Base-by-base conservation (phyloP, 35 echinoderm and acorn worm genomes). In the Ophioderma brevispina region DNA sequence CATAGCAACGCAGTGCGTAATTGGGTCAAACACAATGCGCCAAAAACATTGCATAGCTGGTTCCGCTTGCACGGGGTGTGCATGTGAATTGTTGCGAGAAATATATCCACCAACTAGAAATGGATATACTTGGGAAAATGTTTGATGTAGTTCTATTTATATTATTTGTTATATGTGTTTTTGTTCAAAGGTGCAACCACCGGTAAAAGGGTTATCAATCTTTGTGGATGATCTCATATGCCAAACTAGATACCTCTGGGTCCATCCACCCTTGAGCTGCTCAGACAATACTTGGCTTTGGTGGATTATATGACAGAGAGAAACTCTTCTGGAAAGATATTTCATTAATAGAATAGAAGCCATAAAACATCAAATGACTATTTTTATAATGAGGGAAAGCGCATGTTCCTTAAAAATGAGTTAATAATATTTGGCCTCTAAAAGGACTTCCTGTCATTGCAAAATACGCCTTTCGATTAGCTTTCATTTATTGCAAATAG, bases 311-410 rank as follows among this genome's bases (percentile, higher is more conserved):
- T 56, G 96, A 98, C 80, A 89, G 96, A 84, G 96, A 98, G 79
- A 98, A 98, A 77, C 82, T 98, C 0, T 98, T 93, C 93, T 98
- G 96, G 96, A 98, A 98, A 77, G 96, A 98, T 21, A 93, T 98
- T 15, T 93, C 95, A 86, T 93, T 95, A 88, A 90, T 56, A 52
- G 23, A 15, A 15, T 70, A 25, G 59, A 70, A 15, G 41, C 59
- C 28, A 70, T 52, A 52, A 52, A 11, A 11, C 46, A 52, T 52
- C 46, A 52, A 52, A 8, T 52, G 8, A 11, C 8, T 11, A 52
- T 52, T 52, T 11, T 52, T 52, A 52, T 52, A 52, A 8, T 8
- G 46, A 21, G 8, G 46, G 8, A 52, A 52, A 21, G 46, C 46
- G 8, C 46, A 52, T 52, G 46, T 21, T 52, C 46, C 21, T n/a